Evolutionary conservation across 2,797 vertebrate species (phyloP).

Genomic region (Sebastes glaucus): DNA sequence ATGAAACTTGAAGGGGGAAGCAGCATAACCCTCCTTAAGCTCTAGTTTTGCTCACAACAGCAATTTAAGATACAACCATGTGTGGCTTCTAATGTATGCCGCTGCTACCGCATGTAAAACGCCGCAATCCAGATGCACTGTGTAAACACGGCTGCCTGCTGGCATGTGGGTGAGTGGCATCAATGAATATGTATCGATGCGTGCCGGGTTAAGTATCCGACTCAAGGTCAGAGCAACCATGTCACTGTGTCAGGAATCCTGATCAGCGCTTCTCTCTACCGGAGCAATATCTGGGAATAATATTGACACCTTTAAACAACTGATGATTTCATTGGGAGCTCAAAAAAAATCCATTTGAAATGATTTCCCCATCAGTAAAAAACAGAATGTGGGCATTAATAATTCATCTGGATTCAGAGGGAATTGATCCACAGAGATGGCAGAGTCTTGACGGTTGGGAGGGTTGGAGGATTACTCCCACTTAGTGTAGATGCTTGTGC

Average conservation of each 20-base stretch:
- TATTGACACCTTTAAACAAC: constrained; percentile 80
- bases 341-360: constrained; percentile 75
- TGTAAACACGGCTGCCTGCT: constrained; percentile 24
- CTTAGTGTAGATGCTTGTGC: background rate
- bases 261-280: constrained; percentile 50
- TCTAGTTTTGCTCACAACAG: constrained; percentile 43
- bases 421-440: constrained; percentile 74
- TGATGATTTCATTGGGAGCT: constrained; percentile 74
- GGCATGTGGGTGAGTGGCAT: constrained; percentile 13
- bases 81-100: background rate
- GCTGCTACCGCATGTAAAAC: constrained; percentile 7
- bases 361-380: constrained; percentile 82
- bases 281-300: constrained; percentile 64
- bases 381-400: constrained; percentile 80
- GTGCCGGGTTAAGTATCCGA: constrained; percentile 57
- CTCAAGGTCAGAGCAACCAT: constrained; percentile 69
- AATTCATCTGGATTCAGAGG: constrained; percentile 78
- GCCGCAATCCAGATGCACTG: background rate
- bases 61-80: constrained; percentile 14
- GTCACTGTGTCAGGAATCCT: constrained; percentile 55
- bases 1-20: constrained; percentile 66
- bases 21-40: constrained; percentile 54
- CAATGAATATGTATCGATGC: constrained; percentile 69
- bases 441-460: constrained; percentile 42
- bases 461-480: constrained; percentile 34